phyloP scores from a whole-genome alignment of 30 jellyfish, hydroid and myxozoan species.

The Aurelia sp. region DNA sequence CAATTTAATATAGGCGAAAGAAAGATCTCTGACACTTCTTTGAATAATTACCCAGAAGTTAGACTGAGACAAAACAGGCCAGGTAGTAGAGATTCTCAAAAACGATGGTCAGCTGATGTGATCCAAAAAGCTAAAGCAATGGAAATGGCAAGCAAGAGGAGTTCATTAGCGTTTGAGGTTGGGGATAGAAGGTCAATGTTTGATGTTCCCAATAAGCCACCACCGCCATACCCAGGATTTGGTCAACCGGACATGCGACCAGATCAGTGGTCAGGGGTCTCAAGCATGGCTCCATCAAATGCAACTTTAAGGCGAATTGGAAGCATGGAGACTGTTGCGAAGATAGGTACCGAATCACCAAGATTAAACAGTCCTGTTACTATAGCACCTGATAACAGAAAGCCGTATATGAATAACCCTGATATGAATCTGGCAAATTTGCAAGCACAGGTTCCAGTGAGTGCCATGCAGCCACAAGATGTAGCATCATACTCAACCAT shows the following conservation, averaged over 20 bases:
- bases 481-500: conserved; percentile 65
- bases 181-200: conserved; percentile 54
- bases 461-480: conserved; percentile 32
- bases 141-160: conserved; percentile 72
- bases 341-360: conserved; percentile 56
- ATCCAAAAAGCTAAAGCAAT: conserved; percentile 62
- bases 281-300: conserved; percentile 24
- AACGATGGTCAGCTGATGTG: conserved; percentile 99
- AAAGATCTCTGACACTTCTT: conserved; percentile 33
- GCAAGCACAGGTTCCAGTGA: neutral
- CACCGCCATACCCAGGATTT: conserved; percentile 99
- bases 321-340: conserved; percentile 75
- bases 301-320: conserved; percentile 64
- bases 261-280: conserved; percentile 57
- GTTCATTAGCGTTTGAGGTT: conserved; percentile 74
- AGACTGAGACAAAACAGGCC: conserved; percentile 79
- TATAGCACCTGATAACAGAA: conserved; percentile 61
- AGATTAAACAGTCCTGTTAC: conserved; percentile 72
- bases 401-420: conserved; percentile 17
- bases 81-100: conserved; percentile 67
- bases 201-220: conserved; percentile 90
- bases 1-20: conserved; percentile 58
- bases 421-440: conserved; percentile 21
- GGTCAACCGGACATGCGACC: conserved; percentile 23
- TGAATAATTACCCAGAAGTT: conserved; percentile 70